phyloP scores from a whole-genome alignment of 2,888 invertebrate genomes.

The Malthinus flaveolus region DNA sequence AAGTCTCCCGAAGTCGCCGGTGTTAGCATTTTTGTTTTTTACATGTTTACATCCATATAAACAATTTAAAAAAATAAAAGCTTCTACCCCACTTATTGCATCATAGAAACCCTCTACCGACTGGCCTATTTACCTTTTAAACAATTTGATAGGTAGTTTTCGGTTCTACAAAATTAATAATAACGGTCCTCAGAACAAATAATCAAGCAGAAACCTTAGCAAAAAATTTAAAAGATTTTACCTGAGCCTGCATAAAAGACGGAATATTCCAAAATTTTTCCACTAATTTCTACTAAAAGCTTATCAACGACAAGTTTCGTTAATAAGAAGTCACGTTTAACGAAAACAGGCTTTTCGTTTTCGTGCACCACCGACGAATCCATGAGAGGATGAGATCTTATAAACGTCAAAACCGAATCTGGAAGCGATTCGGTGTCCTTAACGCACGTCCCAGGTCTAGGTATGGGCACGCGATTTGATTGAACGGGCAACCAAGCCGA shows the following conservation, averaged over 20 bases:
- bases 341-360: constrained; percentile 90
- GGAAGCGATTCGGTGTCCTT: constrained; percentile 91
- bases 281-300: constrained; percentile 76
- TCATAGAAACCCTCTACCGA: too few relatives aligned
- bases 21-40: too few relatives aligned
- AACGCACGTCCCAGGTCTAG: constrained; percentile 92
- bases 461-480: constrained; percentile 87
- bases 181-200: too few relatives aligned
- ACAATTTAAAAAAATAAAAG: too few relatives aligned
- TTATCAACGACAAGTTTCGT: constrained; percentile 90
- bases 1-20: too few relatives aligned
- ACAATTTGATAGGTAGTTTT: too few relatives aligned
- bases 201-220: constrained; percentile 3
- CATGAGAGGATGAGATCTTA: constrained; percentile 96
- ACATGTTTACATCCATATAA: too few relatives aligned
- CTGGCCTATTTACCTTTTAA: too few relatives aligned
- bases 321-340: constrained; percentile 89
- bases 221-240: constrained; percentile 44
- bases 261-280: constrained; percentile 76
- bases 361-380: constrained; percentile 94
- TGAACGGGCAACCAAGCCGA: constrained; percentile 96
- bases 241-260: constrained; percentile 92
- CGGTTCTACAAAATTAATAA: too few relatives aligned
- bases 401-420: constrained; percentile 93
- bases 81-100: too few relatives aligned